phyloP scores from a whole-genome alignment of 1,140 invertebrate species.

The Phthorimaea operculella region DNA sequence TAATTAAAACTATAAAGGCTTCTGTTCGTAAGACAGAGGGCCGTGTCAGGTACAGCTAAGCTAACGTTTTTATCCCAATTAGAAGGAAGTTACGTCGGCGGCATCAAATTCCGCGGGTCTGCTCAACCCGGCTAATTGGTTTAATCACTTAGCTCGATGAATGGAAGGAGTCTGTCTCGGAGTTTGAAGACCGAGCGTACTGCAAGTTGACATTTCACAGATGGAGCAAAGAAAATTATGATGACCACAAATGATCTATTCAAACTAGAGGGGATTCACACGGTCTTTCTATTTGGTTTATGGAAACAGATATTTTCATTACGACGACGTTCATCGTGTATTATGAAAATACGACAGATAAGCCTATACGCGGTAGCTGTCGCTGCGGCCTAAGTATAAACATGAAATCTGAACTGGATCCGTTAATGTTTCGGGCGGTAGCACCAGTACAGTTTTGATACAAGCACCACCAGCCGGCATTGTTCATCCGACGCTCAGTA shows the following conservation, averaged over 20 bases:
- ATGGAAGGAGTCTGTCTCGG: background rate
- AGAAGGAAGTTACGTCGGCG: background rate
- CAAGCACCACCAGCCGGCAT: conserved; percentile 1
- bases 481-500: conserved; percentile 3
- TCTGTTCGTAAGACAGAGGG: background rate
- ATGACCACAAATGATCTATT: too few species aligned
- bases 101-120: background rate
- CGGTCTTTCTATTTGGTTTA: too few species aligned
- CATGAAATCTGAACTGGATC: conserved; percentile 43
- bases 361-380: conserved; percentile 17
- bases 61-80: background rate
- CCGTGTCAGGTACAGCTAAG: background rate
- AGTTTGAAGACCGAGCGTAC: too few species aligned
- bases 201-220: too few species aligned
- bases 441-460: conserved; percentile 23
- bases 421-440: conserved; percentile 28
- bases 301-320: conserved; percentile 37
- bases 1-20: background rate
- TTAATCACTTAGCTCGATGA: background rate
- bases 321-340: conserved; percentile 41
- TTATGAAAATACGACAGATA: conserved; percentile 59
- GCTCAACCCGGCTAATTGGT: background rate
- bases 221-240: too few species aligned
- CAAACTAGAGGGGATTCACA: too few species aligned
- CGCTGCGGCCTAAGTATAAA: conserved; percentile 35